A percentile compares a stretch with the other conserved stretches of the same genome.
These are phyloP conservation scores for Cotesia typhae DNA, from an alignment of 1,140 invertebrate species.

Conservation along the genomic window DNA sequence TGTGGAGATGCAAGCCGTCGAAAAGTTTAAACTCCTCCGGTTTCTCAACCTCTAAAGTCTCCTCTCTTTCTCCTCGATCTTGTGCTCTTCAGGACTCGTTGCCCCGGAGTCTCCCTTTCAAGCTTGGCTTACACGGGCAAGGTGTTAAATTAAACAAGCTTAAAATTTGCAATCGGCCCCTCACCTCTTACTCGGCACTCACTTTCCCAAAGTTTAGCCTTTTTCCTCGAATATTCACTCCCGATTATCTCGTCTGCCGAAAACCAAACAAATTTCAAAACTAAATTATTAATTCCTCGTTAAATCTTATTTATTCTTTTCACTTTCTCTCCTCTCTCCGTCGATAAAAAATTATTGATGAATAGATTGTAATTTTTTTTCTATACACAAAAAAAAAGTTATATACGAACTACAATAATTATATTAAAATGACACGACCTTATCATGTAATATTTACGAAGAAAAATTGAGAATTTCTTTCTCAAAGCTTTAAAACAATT, in stretches of 20 bases:
- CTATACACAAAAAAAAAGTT: too few relatives aligned
- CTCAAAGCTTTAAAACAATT: neutral
- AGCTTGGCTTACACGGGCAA: constrained; percentile 45
- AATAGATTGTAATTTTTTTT: too few relatives aligned
- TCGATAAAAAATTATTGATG: constrained; percentile 13
- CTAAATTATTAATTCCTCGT: neutral
- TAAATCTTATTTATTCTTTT: neutral
- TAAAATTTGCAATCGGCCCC: constrained; percentile 55
- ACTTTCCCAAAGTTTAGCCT: constrained; percentile 33
- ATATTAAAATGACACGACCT: too few relatives aligned
- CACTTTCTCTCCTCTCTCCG: neutral
- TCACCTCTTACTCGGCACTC: constrained; percentile 25
- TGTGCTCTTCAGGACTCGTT: constrained; percentile 45
- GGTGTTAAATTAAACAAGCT: constrained; percentile 63
- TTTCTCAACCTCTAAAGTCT: neutral
- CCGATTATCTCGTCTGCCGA: constrained; percentile 32
- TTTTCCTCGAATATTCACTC: constrained; percentile 36
- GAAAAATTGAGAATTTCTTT: too few relatives aligned
- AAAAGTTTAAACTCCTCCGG: constrained; percentile 54
- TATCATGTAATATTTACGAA: too few relatives aligned
- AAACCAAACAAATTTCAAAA: neutral
- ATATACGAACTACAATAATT: too few relatives aligned
- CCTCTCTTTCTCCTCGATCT: constrained; percentile 10
- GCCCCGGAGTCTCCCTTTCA: constrained; percentile 22
- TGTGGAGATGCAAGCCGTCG: constrained; percentile 47